Percentiles rank a stretch among this genome's conserved stretches.
Conservation (phyloP, 2,113 vertebrate genomes). For the Hippocampus barbouri region DNA sequence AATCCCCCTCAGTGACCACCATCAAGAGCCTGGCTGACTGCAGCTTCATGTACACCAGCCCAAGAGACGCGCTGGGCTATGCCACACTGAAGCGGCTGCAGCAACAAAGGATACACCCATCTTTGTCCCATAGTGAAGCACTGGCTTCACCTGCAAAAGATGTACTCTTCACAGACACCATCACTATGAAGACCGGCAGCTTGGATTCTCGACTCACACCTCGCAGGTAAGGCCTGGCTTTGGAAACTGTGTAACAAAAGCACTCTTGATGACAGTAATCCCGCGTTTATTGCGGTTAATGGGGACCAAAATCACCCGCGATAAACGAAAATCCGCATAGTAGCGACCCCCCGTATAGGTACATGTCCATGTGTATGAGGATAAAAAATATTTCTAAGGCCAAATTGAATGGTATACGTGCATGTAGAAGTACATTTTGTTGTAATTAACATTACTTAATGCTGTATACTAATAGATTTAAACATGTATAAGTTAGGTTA, state of each 20-base stretch:
- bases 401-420: no score
- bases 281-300: no score
- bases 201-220: conserved; percentile 94
- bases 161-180: conserved; percentile 95
- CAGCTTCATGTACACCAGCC: conserved; percentile 96
- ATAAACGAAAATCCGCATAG: no score
- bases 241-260: not conserved
- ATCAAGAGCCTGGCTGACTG: conserved; percentile 95
- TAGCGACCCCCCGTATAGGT: no score
- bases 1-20: conserved; percentile 87
- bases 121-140: conserved; percentile 94
- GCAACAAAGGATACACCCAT: conserved; percentile 95
- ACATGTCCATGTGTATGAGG: no score
- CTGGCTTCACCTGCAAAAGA: conserved; percentile 96
- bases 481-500: no score
- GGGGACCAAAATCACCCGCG: no score
- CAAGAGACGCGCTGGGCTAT: conserved; percentile 91
- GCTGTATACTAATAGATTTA: no score
- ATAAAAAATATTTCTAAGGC: no score
- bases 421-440: no score
- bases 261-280: not conserved
- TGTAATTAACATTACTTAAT: no score
- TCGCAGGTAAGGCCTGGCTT: conserved; percentile 78
- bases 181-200: conserved; percentile 97
- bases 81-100: conserved; percentile 92